Conservation (phyloP, 2,888 invertebrate species). For the Glaucopsyche alexis region DNA sequence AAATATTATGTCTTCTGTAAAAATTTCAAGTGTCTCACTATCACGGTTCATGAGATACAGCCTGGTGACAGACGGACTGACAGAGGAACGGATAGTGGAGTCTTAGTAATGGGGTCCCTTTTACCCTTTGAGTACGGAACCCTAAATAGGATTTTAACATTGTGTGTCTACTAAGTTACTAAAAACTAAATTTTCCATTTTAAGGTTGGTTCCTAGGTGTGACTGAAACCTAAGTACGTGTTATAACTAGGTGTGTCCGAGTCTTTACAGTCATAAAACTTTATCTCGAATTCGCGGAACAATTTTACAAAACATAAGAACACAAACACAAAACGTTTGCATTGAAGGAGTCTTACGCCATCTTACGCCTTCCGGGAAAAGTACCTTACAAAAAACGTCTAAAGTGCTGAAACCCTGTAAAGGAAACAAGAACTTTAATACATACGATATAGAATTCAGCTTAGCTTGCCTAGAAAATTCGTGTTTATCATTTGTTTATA, state of each 20-base stretch:
- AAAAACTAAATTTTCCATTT: no score
- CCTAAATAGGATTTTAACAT: no score
- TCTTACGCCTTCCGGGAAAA: constrained; percentile 42
- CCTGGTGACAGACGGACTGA: no score
- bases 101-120: no score
- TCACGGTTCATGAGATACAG: no score
- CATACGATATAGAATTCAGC: background rate
- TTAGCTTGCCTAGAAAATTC: background rate
- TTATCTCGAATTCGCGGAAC: constrained; percentile 37
- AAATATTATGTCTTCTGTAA: no score
- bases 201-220: no score
- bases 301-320: constrained; percentile 42
- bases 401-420: background rate
- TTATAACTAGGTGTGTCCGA: background rate
- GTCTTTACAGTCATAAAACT: constrained; percentile 28
- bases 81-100: no score
- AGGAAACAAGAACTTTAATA: background rate
- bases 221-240: background rate
- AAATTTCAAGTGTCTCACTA: no score
- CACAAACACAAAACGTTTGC: constrained; percentile 42
- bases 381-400: constrained; percentile 27
- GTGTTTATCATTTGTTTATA: constrained; percentile 29
- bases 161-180: no score
- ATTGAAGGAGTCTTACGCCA: constrained; percentile 43
- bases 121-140: no score